These are phyloP conservation scores for Acrocephalus kingi DNA, from an alignment of 2,113 vertebrate species.

Conservation along the genomic window DNA sequence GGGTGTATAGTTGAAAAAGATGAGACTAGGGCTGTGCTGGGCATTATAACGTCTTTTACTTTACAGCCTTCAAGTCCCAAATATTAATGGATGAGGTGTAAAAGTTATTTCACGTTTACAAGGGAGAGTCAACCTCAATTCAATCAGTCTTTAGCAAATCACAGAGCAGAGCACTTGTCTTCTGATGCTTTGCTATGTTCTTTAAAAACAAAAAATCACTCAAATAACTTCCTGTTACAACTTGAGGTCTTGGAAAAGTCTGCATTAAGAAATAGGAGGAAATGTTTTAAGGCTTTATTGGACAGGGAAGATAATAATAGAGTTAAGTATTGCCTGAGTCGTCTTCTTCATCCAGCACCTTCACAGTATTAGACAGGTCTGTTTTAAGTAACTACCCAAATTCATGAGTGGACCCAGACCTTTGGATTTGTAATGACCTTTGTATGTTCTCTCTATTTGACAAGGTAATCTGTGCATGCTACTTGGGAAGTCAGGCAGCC, in stretches of 20 bases:
- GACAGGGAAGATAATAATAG: not conserved
- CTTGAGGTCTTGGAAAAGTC: conserved; percentile 6
- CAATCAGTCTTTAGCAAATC: not conserved
- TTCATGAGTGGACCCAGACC: not conserved
- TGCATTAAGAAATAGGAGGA: not conserved
- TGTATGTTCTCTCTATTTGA: not conserved
- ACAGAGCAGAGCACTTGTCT: not conserved
- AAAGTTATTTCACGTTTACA: not conserved
- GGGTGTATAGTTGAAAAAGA: not conserved
- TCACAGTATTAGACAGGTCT: not conserved
- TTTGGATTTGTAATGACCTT: conserved; percentile 31
- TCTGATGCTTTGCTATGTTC: not conserved
- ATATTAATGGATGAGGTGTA: not conserved
- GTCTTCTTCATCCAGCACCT: not conserved
- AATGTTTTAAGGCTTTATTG: not conserved
- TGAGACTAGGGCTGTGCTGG: not conserved
- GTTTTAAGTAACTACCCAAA: not conserved
- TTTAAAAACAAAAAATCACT: conserved; percentile 3
- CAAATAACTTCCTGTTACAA: conserved; percentile 39
- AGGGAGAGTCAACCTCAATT: not conserved
- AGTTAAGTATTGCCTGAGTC: not conserved
- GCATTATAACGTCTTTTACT: not conserved
- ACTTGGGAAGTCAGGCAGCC: not conserved
- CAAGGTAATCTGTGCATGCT: not conserved
- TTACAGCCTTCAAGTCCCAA: not conserved